Evolutionary conservation across 37 sponge, comb jelly and placozoan genomes (phyloP).

Genomic region (Halisarca cf. caerulea): DNA sequence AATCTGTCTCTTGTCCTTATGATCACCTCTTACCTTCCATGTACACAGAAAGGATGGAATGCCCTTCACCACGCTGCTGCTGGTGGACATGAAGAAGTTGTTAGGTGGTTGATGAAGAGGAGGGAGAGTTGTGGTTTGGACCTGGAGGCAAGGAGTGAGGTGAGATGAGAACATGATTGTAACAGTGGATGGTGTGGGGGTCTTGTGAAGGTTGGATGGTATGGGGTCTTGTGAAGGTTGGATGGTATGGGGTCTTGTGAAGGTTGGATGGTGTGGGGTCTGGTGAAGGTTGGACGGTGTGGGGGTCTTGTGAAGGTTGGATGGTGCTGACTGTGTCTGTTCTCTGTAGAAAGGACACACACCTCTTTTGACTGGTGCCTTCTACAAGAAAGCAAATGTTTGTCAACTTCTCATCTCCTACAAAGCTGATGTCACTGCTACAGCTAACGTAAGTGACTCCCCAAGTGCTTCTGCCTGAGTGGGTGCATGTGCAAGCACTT

Average conservation of each 20-base stretch:
- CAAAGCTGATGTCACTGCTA: too few species aligned
- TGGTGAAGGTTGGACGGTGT: too few species aligned
- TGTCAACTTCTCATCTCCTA: background rate
- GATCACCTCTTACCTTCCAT: background rate
- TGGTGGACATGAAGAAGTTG: background rate
- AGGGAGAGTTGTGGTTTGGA: background rate
- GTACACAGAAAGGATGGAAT: conserved; percentile 8
- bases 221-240: too few species aligned
- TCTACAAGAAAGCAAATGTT: background rate
- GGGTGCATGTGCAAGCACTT: background rate
- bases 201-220: too few species aligned
- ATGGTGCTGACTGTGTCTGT: background rate
- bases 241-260: too few species aligned
- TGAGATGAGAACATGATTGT: background rate
- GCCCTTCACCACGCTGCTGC: conserved; percentile 14
- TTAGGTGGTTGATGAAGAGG: background rate
- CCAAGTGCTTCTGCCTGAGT: background rate
- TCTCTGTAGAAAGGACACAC: conserved; percentile 5
- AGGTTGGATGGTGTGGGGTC: too few species aligned
- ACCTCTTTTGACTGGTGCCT: background rate
- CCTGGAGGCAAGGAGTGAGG: background rate
- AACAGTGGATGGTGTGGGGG: background rate
- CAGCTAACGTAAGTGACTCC: too few species aligned
- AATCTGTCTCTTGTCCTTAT: background rate
- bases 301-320: too few species aligned